Percentiles rank a stretch among this genome's conserved stretches.
These are phyloP conservation scores for Mus minutoides DNA, from an alignment of 2,797 vertebrate species.

Conservation along the genomic window DNA sequence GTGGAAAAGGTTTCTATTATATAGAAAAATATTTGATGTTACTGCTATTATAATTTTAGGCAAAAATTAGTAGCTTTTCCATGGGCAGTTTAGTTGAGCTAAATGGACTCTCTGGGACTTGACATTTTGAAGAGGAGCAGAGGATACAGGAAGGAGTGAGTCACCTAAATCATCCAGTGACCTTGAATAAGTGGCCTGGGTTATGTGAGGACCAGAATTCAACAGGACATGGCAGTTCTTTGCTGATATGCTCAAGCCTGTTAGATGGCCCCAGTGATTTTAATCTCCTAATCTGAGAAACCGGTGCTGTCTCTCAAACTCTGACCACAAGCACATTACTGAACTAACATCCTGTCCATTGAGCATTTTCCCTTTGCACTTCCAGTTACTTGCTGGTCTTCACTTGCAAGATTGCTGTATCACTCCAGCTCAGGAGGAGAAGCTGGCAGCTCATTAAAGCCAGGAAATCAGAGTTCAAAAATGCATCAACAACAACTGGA, in stretches of 20 bases:
- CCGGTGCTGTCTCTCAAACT: not conserved
- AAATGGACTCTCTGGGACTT: slow-evolving; percentile 1
- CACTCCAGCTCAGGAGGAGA: slow-evolving; percentile 11
- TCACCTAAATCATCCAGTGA: not conserved
- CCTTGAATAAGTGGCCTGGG: not conserved
- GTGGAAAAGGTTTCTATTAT: not conserved
- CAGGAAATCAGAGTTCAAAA: slow-evolving; percentile 56
- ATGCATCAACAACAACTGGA: slow-evolving; percentile 31
- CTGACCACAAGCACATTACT: not conserved
- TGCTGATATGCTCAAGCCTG: not conserved
- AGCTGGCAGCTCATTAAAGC: slow-evolving; percentile 67
- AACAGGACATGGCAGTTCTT: not conserved
- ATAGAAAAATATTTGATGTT: not conserved
- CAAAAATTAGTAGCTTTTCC: slow-evolving; percentile 1
- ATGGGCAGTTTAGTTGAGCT: not conserved
- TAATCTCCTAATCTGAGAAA: slow-evolving; percentile 49
- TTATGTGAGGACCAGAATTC: not conserved
- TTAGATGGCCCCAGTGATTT: not conserved
- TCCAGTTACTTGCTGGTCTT: slow-evolving; percentile 20
- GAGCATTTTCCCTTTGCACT: slow-evolving; percentile 22
- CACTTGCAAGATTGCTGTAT: slow-evolving; percentile 31
- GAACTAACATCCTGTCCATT: not conserved
- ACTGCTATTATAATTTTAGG: slow-evolving; percentile 19
- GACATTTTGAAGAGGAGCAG: not conserved
- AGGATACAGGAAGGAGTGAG: not conserved